Evolutionary conservation across 2,888 invertebrate species (phyloP), one percentile per base, ranked within the genome.

Genomic region (Germaria angustata): DNA sequence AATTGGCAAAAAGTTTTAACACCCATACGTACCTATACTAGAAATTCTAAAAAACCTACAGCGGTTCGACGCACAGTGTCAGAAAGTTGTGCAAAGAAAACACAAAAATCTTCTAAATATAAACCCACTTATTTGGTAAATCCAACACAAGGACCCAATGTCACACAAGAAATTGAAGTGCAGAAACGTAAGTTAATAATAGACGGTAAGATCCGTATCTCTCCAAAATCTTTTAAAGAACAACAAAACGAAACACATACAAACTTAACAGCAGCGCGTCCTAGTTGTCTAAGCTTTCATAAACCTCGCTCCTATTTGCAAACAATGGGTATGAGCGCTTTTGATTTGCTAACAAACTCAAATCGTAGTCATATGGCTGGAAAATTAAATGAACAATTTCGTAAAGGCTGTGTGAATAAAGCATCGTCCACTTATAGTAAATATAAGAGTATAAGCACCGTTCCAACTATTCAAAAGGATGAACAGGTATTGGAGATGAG

Each of bases 291-390:
- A n/a, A 8, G 41, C 24, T 36, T 44, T 2, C 24, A 63, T 6
- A 69, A 57, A 28, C 34, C 69, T 0, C 51, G 41, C 0, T 5
- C 5, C 1, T 41, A 15, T 22, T 17, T 65, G 15, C 32, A 51
- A 34, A 24, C 84, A 81, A 68, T 36, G 2, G 53, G 28, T 2
- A 72, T 76, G 55, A 88, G 87, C 0, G 90, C 91, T 0, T 90
- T 87, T 22, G 90, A 90, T 82, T 73, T 88, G 49, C 72, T 90
- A 7, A 90, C 88, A 4, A 85, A 84, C n/a, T 86, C 90, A 0
- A 81, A 84, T 49, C 80, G 81, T 0, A n/a, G 41, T 0, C 55
- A 51, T 0, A 81, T 87, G 17, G 32, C 85, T 2, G 24, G 24
- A 2, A 77, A 84, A 17, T 77, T 87, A 15, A 86, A 85, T 63